These are phyloP conservation scores for Elmis aenea DNA, from an alignment of 2,888 invertebrate genomes.

Conservation along the genomic window DNA sequence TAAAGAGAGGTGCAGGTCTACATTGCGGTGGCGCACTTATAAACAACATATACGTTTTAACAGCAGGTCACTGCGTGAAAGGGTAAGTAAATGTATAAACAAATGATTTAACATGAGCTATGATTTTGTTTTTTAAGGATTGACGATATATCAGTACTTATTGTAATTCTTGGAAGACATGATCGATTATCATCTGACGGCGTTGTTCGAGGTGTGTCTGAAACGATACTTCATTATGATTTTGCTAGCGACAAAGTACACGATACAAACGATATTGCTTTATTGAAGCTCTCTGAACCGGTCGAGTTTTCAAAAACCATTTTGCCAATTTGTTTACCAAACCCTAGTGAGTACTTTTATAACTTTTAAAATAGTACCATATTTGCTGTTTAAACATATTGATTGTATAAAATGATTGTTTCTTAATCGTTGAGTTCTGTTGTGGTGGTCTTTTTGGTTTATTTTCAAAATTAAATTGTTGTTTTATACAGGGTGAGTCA, in stretches of 20 bases:
- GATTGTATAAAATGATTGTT: too few species aligned
- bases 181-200: conserved; percentile 39
- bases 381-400: too few species aligned
- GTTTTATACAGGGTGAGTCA: too few species aligned
- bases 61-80: conserved; percentile 57
- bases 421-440: too few species aligned
- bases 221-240: conserved; percentile 47
- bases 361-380: too few species aligned
- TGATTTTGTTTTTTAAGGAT: too few species aligned
- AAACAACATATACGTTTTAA: conserved; percentile 52
- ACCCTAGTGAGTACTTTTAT: conserved; percentile 41
- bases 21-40: conserved; percentile 55
- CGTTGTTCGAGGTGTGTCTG: conserved; percentile 40
- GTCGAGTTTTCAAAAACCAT: conserved; percentile 47
- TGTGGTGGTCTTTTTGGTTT: too few species aligned
- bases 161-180: conserved; percentile 49
- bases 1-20: conserved; percentile 45
- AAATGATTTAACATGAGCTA: too few species aligned
- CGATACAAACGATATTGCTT: conserved; percentile 56
- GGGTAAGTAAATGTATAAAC: conserved; percentile 50
- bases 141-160: too few species aligned
- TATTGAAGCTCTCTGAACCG: conserved; percentile 48
- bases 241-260: conserved; percentile 51
- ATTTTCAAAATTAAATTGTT: too few species aligned
- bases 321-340: conserved; percentile 53